Base-by-base conservation (phyloP, 2,888 invertebrate species). In the Ochropacha duplaris region DNA sequence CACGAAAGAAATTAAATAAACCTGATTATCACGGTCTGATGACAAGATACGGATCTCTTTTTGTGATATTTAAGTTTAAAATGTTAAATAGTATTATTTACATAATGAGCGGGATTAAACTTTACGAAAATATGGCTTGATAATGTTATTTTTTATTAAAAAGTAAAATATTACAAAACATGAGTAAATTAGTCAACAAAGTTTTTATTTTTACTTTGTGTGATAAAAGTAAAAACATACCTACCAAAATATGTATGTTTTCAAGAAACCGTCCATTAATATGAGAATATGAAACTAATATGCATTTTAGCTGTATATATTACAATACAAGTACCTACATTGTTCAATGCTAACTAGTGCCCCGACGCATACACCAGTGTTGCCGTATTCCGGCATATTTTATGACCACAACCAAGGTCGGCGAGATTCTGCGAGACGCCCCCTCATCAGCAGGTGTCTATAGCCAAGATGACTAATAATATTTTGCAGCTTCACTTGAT, bases 11-110 rank as follows among this genome's bases (percentile, higher is more conserved):
- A 19, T 44, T 44, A 44, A 54, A 61, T 63, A 57, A 69, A 73
- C 70, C 67, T 68, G 62, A 66, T 69, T 72, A 71, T 66, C 66
- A 69, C 67, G 66, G 65, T 67, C 58, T 65, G 59, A 64, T 64
- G 57, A 56, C 56, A 58, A 64, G 75, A 76, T 78, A 72, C 58
- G 52, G 63, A 76, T 79, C 71, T 75, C 66, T 68, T 71, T 70
- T 55, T 69, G 63, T 54, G 68, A 61, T 62, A 62, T 62, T 62
- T 68, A 61, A 71, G 69, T 71, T 69, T 58, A 14, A 36, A 28
- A 19, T n/a, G 12, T 28, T 19, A 34, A 31, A 31, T 52, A 26
- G 51, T 16, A 31, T 51, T 16, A 44, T 44, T 44, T 44, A 44
- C 44, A 9, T 44, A 44, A 44, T 44, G 2, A 44, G 1, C 9